Percentiles rank a stretch among this genome's conserved stretches.
Conservation (phyloP, 2,888 invertebrate species). For the Drosophila neotestacea region DNA sequence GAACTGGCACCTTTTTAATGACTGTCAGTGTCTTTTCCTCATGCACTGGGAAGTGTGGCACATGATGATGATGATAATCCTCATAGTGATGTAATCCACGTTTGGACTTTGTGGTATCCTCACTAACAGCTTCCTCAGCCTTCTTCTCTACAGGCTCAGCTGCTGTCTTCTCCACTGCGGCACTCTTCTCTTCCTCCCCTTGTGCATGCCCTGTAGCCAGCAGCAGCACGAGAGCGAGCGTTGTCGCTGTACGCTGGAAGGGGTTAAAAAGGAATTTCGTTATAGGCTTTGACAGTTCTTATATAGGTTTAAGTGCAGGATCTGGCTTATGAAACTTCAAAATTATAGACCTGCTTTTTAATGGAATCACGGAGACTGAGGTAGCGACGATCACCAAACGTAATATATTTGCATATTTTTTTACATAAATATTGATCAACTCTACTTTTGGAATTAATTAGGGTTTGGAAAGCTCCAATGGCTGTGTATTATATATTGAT, state of each 20-base stretch:
- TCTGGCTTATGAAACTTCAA: background rate
- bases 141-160: constrained; percentile 82
- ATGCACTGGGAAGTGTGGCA: constrained; percentile 82
- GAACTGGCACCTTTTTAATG: constrained; percentile 90
- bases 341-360: background rate
- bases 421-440: too few relatives aligned
- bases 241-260: constrained; percentile 83
- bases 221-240: constrained; percentile 87
- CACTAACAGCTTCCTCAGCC: constrained; percentile 84
- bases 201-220: constrained; percentile 85
- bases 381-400: too few relatives aligned
- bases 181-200: constrained; percentile 87
- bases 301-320: background rate
- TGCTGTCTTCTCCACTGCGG: constrained; percentile 86
- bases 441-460: too few relatives aligned
- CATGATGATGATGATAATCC: constrained; percentile 83
- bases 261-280: background rate
- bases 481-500: too few relatives aligned
- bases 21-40: constrained; percentile 90
- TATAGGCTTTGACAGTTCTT: background rate
- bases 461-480: too few relatives aligned
- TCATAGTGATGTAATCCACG: constrained; percentile 89
- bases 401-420: too few relatives aligned
- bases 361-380: too few relatives aligned
- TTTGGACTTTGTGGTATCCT: constrained; percentile 90